Base-by-base conservation (phyloP, 2,113 vertebrate genomes). In the Mustelus asterias region DNA sequence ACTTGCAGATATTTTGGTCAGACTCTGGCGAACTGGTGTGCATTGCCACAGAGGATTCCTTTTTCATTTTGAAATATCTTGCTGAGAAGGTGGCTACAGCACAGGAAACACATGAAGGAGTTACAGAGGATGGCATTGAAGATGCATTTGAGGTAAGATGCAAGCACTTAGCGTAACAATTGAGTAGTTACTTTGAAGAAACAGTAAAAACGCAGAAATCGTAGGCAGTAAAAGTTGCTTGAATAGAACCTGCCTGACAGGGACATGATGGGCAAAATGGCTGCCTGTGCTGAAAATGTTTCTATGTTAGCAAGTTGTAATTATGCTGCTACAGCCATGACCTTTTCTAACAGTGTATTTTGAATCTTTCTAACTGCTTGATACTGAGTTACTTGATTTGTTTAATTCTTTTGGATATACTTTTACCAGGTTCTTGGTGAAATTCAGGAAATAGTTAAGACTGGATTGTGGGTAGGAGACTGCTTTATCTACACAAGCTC, bases 401-500 rank as follows among this genome's bases (percentile, higher is more conserved):
- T 54, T 72, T 69, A 72, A 70, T 72, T 5, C 95, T 72, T 96
- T 96, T 72, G 37, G 80, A 96, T 76, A 96, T 67, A 3, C 96
- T 95, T 95, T 95, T 54, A 96, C 26, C 96, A 99, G 99, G 99
- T 99, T 97, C 99, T 99, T 96, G 99, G 99, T 97, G 99, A 99
- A 97, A 99, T 99, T 96, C 99, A 99, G 97, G 99, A 99, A 97
- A 99, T 99, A 96, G 99, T 99, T 95, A 99, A 99, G 97, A 99
- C 99, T 9, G 99, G 99, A 1, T 97, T 99, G 89, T 99, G 99
- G 99, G 99, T 99, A 0, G 99, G 99, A 0, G 99, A 99, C 96
- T 99, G 99, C 97, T 99, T 99, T 97, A 99, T 99, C 97, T 99
- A 99, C 97, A 99, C 99, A 96, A 99, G 99, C 97, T 99, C 99